A percentile compares a stretch with the other conserved stretches of the same genome.
Conservation (phyloP, 2,797 vertebrate species). For the Galaxias olidus region DNA sequence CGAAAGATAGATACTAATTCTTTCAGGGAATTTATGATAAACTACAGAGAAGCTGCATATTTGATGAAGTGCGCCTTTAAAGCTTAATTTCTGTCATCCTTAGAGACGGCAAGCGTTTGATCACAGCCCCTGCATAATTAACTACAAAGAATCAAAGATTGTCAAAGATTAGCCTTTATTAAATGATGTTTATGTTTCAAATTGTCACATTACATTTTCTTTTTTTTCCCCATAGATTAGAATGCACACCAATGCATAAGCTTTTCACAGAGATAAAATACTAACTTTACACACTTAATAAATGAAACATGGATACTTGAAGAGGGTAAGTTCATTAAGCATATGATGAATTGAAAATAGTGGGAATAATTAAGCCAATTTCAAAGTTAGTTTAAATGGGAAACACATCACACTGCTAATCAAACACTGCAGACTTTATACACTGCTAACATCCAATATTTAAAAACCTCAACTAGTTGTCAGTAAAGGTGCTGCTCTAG, state of each 20-base stretch:
- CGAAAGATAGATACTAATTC: constrained; percentile 7
- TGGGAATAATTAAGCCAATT: too few relatives aligned
- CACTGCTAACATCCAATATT: too few relatives aligned
- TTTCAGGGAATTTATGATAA: too few relatives aligned
- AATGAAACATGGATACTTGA: neutral
- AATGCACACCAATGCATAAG: constrained; percentile 1
- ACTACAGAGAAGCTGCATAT: constrained; percentile 37
- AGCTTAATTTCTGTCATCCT: constrained; percentile 30
- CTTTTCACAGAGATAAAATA: neutral
- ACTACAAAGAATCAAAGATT: constrained; percentile 43
- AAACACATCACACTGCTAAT: too few relatives aligned
- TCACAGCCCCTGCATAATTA: constrained; percentile 51
- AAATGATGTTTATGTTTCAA: constrained; percentile 25
- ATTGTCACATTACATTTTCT: constrained; percentile 16
- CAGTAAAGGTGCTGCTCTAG: too few relatives aligned
- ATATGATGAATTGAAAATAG: too few relatives aligned
- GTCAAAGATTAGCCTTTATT: constrained; percentile 35
- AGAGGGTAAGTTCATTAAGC: too few relatives aligned
- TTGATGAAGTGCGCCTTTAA: constrained; percentile 45
- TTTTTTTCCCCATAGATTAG: constrained; percentile 26
- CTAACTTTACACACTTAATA: constrained; percentile 3
- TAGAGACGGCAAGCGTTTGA: constrained; percentile 29
- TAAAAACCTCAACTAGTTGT: too few relatives aligned
- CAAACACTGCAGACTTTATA: too few relatives aligned
- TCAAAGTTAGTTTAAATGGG: too few relatives aligned